Evolutionary conservation across 92 coral and sea anemone species (phyloP).

Genomic region (Blastomussa wellsi): DNA sequence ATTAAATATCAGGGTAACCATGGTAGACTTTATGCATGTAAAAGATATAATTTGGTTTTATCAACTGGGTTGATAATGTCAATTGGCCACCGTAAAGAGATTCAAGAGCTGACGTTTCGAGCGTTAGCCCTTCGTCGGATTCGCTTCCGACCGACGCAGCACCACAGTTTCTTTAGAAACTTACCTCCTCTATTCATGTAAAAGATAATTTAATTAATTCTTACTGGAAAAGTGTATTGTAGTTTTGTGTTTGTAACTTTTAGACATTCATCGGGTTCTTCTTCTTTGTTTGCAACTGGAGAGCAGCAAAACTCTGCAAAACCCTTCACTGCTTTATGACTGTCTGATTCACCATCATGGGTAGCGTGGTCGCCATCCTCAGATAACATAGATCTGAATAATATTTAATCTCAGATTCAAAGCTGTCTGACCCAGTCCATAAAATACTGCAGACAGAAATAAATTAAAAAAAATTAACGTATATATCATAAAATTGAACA

Average conservation of each 20-base stretch:
- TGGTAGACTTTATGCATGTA: not conserved
- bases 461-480: no score
- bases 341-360: not conserved
- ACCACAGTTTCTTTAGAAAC: no score
- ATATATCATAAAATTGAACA: not conserved
- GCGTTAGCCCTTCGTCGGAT: no score
- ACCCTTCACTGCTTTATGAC: slow-evolving; percentile 29
- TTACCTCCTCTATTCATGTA: no score
- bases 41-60: no score
- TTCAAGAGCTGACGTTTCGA: no score
- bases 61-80: no score
- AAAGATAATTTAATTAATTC: not conserved
- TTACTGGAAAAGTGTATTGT: slow-evolving; percentile 62
- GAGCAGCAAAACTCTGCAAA: slow-evolving; percentile 40
- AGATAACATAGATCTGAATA: slow-evolving; percentile 21
- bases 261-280: not conserved
- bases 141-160: no score
- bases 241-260: slow-evolving; percentile 42
- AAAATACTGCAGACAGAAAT: no score
- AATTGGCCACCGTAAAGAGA: no score
- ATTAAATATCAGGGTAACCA: not conserved
- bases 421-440: not conserved
- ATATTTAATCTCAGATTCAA: not conserved
- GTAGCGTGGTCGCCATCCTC: slow-evolving; percentile 9
- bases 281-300: slow-evolving; percentile 3